Percentiles rank a stretch among this genome's conserved stretches.
Evolutionary conservation across 2,888 invertebrate species (phyloP).

Genomic region (Rhagium mordax): DNA sequence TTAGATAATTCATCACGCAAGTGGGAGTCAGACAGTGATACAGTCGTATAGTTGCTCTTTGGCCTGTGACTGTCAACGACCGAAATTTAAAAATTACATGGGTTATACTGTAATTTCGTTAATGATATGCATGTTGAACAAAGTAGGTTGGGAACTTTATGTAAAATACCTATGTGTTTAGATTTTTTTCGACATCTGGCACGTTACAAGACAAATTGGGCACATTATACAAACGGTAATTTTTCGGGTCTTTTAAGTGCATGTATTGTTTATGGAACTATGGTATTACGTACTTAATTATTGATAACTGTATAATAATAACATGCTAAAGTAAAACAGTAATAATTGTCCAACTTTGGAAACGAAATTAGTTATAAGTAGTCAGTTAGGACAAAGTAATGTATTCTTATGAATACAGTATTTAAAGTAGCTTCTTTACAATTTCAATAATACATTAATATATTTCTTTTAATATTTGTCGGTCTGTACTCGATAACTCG

Average conservation of each 20-base stretch:
- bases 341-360: conserved; percentile 17
- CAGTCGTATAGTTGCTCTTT: conserved; percentile 50
- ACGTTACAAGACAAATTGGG: conserved; percentile 49
- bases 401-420: not conserved
- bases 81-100: conserved; percentile 62
- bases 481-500: no score
- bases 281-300: conserved; percentile 22
- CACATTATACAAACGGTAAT: conserved; percentile 52
- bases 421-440: not conserved
- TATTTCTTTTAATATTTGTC: not conserved
- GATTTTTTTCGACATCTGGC: conserved; percentile 59
- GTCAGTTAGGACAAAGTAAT: not conserved
- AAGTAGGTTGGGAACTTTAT: conserved; percentile 59
- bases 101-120: conserved; percentile 61
- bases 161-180: conserved; percentile 56
- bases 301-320: conserved; percentile 27
- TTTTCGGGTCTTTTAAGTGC: conserved; percentile 50
- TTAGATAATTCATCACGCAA: conserved; percentile 51
- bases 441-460: not conserved
- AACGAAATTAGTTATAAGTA: conserved; percentile 4
- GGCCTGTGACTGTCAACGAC: conserved; percentile 65
- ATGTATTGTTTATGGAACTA: conserved; percentile 48
- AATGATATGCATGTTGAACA: conserved; percentile 63
- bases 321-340: not conserved
- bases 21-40: conserved; percentile 46